These are phyloP conservation scores for Asteroscopus sphinx DNA, from an alignment of 2,888 invertebrate species.

Conservation along the genomic window DNA sequence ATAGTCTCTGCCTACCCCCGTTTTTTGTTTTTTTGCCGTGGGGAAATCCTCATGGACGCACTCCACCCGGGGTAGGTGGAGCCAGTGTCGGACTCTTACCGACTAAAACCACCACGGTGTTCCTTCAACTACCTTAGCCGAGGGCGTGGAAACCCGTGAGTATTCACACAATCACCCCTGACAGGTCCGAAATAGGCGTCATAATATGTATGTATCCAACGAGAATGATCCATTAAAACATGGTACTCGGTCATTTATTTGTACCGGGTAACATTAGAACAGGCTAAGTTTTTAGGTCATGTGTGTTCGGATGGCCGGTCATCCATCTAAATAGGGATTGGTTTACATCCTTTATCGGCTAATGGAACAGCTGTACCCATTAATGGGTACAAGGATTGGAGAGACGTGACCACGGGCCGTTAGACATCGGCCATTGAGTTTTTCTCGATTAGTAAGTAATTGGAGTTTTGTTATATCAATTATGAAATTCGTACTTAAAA, in stretches of 20 bases:
- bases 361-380: constrained; percentile 62
- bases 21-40: too few species aligned
- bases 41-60: too few species aligned
- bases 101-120: too few species aligned
- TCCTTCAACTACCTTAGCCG: too few species aligned
- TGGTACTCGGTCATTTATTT: constrained; percentile 14
- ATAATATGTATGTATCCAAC: too few species aligned
- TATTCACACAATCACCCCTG: too few species aligned
- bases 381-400: constrained; percentile 49
- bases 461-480: constrained; percentile 3
- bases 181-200: too few species aligned
- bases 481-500: constrained; percentile 24
- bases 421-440: constrained; percentile 32
- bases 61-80: too few species aligned
- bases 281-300: constrained; percentile 32
- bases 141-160: too few species aligned
- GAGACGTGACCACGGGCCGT: constrained; percentile 36
- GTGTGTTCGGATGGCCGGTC: constrained; percentile 52
- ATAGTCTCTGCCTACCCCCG: too few species aligned
- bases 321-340: constrained; percentile 56
- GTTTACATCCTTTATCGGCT: constrained; percentile 56
- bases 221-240: too few species aligned
- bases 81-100: too few species aligned
- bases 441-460: constrained; percentile 10
- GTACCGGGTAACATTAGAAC: constrained; percentile 26